Conservation (phyloP, 2,113 vertebrate species). For the Cyanistes caeruleus region DNA sequence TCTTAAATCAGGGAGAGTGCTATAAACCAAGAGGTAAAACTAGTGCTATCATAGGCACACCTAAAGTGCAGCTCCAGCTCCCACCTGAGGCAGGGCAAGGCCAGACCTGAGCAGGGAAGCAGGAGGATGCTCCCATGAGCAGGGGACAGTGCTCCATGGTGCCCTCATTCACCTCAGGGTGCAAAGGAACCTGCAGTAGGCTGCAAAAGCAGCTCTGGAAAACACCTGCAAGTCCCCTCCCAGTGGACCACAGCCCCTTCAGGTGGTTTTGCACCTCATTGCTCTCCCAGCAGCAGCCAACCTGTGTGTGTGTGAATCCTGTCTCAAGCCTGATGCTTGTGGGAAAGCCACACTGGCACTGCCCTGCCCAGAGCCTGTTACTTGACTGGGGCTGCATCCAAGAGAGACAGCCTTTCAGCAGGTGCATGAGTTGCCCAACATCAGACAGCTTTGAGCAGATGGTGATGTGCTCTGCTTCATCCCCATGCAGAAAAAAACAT, state of each 20-base stretch:
- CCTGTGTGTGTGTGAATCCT: neutral
- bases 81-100: rapidly evolving
- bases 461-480: neutral
- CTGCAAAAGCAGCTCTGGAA: neutral
- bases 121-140: rapidly evolving
- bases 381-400: neutral
- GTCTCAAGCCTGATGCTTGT: rapidly evolving
- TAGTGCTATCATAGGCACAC: neutral
- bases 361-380: neutral
- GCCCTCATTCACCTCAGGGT: neutral
- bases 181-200: rapidly evolving
- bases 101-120: neutral
- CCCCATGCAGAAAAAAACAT: neutral
- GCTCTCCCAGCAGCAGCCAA: neutral
- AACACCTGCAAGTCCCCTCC: neutral
- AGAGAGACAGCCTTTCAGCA: neutral
- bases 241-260: neutral
- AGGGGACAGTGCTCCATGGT: neutral
- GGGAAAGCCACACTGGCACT: neutral
- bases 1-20: neutral
- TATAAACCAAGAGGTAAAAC: neutral
- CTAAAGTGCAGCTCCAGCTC: neutral
- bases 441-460: neutral
- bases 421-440: neutral
- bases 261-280: neutral